Evolutionary conservation across 2,797 vertebrate genomes (phyloP).

Genomic region (Hoplostethus mediterraneus): DNA sequence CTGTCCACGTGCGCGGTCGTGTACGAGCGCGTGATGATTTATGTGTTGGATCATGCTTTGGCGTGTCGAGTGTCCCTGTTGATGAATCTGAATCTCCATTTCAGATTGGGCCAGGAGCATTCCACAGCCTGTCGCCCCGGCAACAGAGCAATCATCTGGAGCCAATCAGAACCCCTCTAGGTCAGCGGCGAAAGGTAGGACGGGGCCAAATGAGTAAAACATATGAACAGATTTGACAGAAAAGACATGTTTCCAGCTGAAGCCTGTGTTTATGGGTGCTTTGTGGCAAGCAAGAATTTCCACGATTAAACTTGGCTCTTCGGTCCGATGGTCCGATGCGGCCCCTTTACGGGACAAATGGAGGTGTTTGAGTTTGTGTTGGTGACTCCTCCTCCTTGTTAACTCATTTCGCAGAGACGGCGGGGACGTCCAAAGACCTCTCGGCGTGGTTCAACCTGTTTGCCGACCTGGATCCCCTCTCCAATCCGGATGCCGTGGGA

Average conservation of each 20-base stretch:
- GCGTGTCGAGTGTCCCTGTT: slow-evolving; percentile 11
- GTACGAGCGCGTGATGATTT: slow-evolving; percentile 14
- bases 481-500: slow-evolving; percentile 92
- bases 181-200: slow-evolving; percentile 83
- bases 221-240: slow-evolving; percentile 33
- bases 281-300: slow-evolving; percentile 30
- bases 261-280: slow-evolving; percentile 38
- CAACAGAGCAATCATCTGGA: slow-evolving; percentile 80
- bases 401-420: slow-evolving; percentile 74
- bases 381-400: slow-evolving; percentile 1
- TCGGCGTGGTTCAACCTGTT: slow-evolving; percentile 92
- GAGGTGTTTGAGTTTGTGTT: slow-evolving; percentile 1
- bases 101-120: slow-evolving; percentile 84
- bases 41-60: slow-evolving; percentile 39
- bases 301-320: slow-evolving; percentile 16
- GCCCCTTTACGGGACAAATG: not conserved
- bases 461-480: slow-evolving; percentile 91
- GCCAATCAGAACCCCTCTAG: slow-evolving; percentile 75
- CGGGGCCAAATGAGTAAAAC: slow-evolving; percentile 41
- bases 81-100: slow-evolving; percentile 64
- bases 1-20: slow-evolving; percentile 21
- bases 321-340: not conserved
- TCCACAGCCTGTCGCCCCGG: slow-evolving; percentile 69
- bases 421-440: slow-evolving; percentile 85
- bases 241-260: slow-evolving; percentile 3